These are phyloP conservation scores for Euspilapteryx auroguttella DNA, from an alignment of 2,888 invertebrate species.

Conservation along the genomic window DNA sequence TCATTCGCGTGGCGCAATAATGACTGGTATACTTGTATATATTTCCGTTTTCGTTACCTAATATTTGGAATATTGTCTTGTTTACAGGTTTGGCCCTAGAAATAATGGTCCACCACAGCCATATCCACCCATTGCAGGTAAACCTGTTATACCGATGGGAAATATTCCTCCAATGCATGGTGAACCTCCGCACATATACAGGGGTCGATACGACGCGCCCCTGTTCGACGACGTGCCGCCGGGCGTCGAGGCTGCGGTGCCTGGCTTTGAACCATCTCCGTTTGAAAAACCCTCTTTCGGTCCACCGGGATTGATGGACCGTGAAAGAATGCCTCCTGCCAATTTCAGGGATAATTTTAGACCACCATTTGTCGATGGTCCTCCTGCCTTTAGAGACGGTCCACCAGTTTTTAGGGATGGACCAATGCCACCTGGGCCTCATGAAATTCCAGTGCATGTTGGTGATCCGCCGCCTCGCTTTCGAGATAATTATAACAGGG, in stretches of 20 bases:
- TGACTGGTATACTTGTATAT: no score
- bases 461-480: constrained; percentile 35
- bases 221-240: constrained; percentile 64
- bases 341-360: constrained; percentile 40
- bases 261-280: constrained; percentile 62
- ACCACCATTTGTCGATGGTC: constrained; percentile 29
- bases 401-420: constrained; percentile 23
- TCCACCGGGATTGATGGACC: constrained; percentile 28
- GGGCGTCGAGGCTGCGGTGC: constrained; percentile 65
- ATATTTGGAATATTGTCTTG: no score
- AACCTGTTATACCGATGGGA: constrained; percentile 31
- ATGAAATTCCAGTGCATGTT: constrained; percentile 45
- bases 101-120: constrained; percentile 27
- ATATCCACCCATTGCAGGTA: constrained; percentile 31
- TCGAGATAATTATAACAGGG: constrained; percentile 22
- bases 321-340: constrained; percentile 33
- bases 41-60: no score
- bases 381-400: constrained; percentile 24
- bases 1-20: no score
- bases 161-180: constrained; percentile 19
- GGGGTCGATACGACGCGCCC: constrained; percentile 34
- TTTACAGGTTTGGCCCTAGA: constrained; percentile 49
- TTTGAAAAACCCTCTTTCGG: constrained; percentile 50
- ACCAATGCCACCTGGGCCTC: constrained; percentile 11
- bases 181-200: constrained; percentile 34